Evolutionary conservation across 92 coral and sea anemone genomes (phyloP), one percentile per base, ranked within the genome.

Genomic region (Zoanthus sociatus): DNA sequence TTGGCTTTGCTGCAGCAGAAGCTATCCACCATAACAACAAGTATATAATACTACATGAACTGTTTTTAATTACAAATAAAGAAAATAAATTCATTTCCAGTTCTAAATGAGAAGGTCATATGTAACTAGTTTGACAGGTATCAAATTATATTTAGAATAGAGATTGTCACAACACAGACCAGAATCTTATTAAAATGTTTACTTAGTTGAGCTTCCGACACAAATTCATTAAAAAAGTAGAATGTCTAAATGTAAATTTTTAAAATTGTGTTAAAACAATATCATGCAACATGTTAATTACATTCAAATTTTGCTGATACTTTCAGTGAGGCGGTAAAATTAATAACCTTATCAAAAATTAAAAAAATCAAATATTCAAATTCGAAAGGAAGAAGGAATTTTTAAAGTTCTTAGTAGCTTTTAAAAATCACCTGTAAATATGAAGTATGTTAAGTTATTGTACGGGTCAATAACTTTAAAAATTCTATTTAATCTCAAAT

Each of bases 121-220:
- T 44, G 31, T 46, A 20, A 84, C 61, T 45, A 30, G 63, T 45
- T 60, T 88, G 74, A 45, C 64, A 45, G 21, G 17, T 51, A 71
- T 54, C 69, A 71, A 26, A 26, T 26, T 69, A n/a, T 83, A 21
- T 3, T n/a, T 44, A 56, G 47, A 33, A 56, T 9, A 18, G 10
- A 46, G 21, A 66, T 16, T 26, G 76, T 69, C 74, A 30, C 0
- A 69, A 30, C 12, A 69, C 45, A 11, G 46, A 69, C 31, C 10
- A 63, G 9, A 69, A 69, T 11, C 45, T 3, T 26, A 66, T 51
- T 37, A 11, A 17, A 11, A 30, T 77, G 47, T 77, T 77, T 77
- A 54, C 54, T 77, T 48, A 77, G 66, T 48, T 30, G 67, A 13
- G 4, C 6, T 11, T 54, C 64, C 26, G 7, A 9, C 67, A 33